Evolutionary conservation across 2,797 vertebrate genomes (phyloP).

Genomic region (Enteromius mattozi): DNA sequence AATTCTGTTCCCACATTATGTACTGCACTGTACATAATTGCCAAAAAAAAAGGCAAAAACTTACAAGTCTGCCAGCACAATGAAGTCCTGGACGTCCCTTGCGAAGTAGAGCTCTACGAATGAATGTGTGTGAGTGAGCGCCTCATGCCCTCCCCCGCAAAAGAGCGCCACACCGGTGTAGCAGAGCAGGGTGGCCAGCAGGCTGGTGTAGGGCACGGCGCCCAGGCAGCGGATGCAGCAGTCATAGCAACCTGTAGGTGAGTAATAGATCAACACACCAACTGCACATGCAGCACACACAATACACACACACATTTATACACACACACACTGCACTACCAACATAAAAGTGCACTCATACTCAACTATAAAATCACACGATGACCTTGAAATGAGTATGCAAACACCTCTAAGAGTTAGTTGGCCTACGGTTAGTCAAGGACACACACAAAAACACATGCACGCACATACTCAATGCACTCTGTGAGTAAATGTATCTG

Average conservation of each 20-base stretch:
- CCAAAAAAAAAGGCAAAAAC: slow-evolving; percentile 66
- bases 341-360: slow-evolving; percentile 15
- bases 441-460: slow-evolving; percentile 17
- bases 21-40: background rate
- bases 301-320: slow-evolving; percentile 74
- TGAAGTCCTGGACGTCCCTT: slow-evolving; percentile 91
- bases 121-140: slow-evolving; percentile 89
- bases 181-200: slow-evolving; percentile 95
- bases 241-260: slow-evolving; percentile 93
- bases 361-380: slow-evolving; percentile 17
- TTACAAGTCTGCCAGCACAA: slow-evolving; percentile 91
- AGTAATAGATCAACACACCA: slow-evolving; percentile 82
- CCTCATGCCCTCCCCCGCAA: slow-evolving; percentile 96
- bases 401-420: slow-evolving; percentile 25
- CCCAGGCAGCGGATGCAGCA: slow-evolving; percentile 96
- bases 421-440: background rate
- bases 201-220: slow-evolving; percentile 93
- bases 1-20: background rate
- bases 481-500: background rate
- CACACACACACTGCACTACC: slow-evolving; percentile 60
- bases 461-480: background rate
- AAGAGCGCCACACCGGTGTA: slow-evolving; percentile 95
- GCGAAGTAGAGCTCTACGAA: slow-evolving; percentile 95
- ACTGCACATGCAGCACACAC: slow-evolving; percentile 82
- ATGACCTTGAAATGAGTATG: slow-evolving; percentile 4